phyloP scores from a whole-genome alignment of 2,888 invertebrate genomes.

The Lumbricus terrestris region DNA sequence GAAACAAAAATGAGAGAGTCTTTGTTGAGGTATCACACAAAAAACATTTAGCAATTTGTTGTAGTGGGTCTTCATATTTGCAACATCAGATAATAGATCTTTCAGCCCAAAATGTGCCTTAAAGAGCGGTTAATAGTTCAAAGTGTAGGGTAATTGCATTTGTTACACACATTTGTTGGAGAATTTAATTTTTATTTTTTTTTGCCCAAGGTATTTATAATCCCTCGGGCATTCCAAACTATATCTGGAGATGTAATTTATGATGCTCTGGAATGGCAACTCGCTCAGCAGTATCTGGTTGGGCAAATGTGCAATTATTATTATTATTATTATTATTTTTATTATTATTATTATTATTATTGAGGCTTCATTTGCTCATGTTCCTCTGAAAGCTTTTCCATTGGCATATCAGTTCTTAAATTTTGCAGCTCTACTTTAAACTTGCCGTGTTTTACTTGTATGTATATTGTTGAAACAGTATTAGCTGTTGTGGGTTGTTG shows the following conservation, averaged over 20 bases:
- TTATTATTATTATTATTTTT: slow-evolving; percentile 9
- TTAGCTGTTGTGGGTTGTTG: not conserved
- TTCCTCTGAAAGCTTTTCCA: not conserved
- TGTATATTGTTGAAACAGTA: slow-evolving; percentile 6
- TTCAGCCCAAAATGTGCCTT: not conserved
- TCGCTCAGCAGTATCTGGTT: no score
- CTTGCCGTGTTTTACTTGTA: not conserved
- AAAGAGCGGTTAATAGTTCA: not conserved
- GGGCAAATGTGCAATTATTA: no score
- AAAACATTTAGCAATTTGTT: not conserved
- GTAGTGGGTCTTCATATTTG: not conserved
- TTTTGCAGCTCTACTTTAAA: not conserved
- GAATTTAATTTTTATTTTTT: not conserved
- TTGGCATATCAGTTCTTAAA: not conserved
- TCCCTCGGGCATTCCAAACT: no score
- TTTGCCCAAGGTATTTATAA: no score
- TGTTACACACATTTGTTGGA: not conserved
- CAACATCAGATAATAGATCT: not conserved
- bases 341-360: not conserved
- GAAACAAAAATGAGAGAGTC: not conserved
- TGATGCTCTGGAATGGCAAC: no score
- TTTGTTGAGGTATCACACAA: not conserved
- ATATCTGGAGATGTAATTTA: no score
- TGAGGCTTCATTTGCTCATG: not conserved
- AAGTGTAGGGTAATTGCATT: not conserved